These are phyloP conservation scores for Clarias macrocephalus DNA, from an alignment of 2,113 vertebrate genomes.

Conservation along the genomic window DNA sequence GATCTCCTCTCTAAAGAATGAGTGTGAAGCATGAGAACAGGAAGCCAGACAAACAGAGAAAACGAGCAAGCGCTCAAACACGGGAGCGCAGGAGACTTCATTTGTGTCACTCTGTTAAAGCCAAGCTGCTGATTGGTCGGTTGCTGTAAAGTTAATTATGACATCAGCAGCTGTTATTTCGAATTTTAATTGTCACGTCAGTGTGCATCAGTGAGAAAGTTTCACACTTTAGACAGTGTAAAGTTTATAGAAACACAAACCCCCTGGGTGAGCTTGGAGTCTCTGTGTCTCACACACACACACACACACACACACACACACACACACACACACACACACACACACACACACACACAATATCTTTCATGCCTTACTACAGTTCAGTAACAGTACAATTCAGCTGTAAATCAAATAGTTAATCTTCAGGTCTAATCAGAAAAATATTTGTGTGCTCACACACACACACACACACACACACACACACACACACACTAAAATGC, in stretches of 20 bases:
- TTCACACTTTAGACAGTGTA: background rate
- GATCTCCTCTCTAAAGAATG: conserved; percentile 74
- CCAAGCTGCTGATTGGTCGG: background rate
- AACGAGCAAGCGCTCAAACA: too few relatives aligned
- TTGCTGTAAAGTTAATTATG: background rate
- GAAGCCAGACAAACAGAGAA: conserved; percentile 58
- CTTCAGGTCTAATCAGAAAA: background rate
- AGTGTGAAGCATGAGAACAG: conserved; percentile 71
- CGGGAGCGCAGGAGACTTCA: background rate
- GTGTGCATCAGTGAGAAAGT: background rate
- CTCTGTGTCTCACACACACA: background rate
- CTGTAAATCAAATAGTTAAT: background rate
- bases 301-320: conserved; percentile 7
- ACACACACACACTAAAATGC: conserved; percentile 26
- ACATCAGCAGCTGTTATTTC: background rate
- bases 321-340: conserved; percentile 24
- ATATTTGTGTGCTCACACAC: background rate
- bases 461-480: background rate
- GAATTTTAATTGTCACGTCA: background rate
- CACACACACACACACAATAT: background rate
- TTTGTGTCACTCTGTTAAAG: background rate
- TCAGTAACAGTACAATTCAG: background rate
- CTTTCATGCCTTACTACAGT: background rate
- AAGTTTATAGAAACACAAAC: background rate
- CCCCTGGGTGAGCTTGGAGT: background rate